Evolutionary conservation across 2,113 vertebrate species (phyloP), one percentile per base, ranked within the genome.

Genomic region (Chloroceryle aenea): DNA sequence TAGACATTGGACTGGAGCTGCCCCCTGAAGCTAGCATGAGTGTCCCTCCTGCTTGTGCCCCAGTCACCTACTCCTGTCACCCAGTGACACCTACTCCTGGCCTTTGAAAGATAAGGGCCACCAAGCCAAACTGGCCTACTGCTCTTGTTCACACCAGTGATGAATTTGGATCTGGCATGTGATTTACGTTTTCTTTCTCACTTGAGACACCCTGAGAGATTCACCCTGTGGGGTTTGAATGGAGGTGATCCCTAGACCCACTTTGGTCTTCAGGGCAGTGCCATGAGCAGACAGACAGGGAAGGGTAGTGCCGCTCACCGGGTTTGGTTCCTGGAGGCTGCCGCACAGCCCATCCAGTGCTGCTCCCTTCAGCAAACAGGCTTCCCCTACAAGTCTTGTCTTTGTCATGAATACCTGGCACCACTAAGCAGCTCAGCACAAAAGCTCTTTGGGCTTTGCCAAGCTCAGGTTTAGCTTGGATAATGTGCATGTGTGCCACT

Each of bases 381-480:
- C 90, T 76, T 85, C 76, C 69, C 85, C 63, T 32, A 48, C 58
- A 66, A 76, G n/a, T 34, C 55, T n/a, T n/a, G 1, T 42, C 66
- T 61, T 52, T 36, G 73, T 47, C 53, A 52, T 61, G 52, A 72
- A 32, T 25, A 92, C 62, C 71, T 91, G 90, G 61, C 64, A 92
- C 34, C 40, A 4, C 40, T 1, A 12, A 67, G 47, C 73, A 68
- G 77, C 68, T 87, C 56, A 52, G 84, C 74, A 87, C 77, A 80
- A 92, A 91, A 47, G 55, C 79, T 69, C 64, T 74, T 53, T 45
- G 56, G 73, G 61, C 66, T 92, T 67, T 64, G 77, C 91, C 93
- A 91, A 45, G 43, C 43, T 93, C 59, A 55, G 78, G 75, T 90
- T 95, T 85, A 50, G 75, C 91, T 94, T 78, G 74, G 81, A 30